Percentiles rank a stretch among this genome's conserved stretches.
phyloP scores from a whole-genome alignment of 2,888 invertebrate species.

The Trichopria drosophilae region DNA sequence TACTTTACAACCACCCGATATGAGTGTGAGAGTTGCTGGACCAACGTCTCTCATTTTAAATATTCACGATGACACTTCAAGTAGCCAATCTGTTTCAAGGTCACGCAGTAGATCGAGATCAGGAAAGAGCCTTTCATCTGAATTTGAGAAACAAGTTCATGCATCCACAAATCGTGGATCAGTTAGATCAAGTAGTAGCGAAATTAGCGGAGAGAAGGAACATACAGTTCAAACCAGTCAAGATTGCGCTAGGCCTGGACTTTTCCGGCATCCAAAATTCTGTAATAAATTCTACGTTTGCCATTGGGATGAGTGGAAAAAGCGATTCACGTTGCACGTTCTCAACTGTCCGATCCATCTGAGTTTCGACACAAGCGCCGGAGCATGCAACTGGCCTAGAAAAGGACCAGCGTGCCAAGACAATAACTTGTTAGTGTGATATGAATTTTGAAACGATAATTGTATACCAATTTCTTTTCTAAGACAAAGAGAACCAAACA shows the following conservation, averaged over 20 bases:
- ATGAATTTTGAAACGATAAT: too few species aligned
- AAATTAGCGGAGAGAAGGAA: too few species aligned
- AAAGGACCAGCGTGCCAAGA: constrained; percentile 77
- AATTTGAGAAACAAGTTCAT: neutral
- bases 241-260: constrained; percentile 61
- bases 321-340: constrained; percentile 73
- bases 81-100: constrained; percentile 8
- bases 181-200: constrained; percentile 28
- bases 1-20: constrained; percentile 24
- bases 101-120: constrained; percentile 38
- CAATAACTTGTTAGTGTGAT: constrained; percentile 66
- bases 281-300: constrained; percentile 84
- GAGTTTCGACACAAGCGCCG: constrained; percentile 73
- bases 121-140: constrained; percentile 36
- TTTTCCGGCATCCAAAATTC: constrained; percentile 71
- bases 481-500: constrained; percentile 12
- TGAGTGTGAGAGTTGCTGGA: constrained; percentile 29
- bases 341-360: constrained; percentile 80
- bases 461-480: too few species aligned
- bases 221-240: constrained; percentile 62
- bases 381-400: constrained; percentile 84
- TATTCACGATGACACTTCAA: constrained; percentile 15
- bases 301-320: constrained; percentile 77
- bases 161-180: neutral
- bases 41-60: constrained; percentile 31